Evolutionary conservation across 2,888 invertebrate species (phyloP).

Genomic region (Aphodius sticticus): DNA sequence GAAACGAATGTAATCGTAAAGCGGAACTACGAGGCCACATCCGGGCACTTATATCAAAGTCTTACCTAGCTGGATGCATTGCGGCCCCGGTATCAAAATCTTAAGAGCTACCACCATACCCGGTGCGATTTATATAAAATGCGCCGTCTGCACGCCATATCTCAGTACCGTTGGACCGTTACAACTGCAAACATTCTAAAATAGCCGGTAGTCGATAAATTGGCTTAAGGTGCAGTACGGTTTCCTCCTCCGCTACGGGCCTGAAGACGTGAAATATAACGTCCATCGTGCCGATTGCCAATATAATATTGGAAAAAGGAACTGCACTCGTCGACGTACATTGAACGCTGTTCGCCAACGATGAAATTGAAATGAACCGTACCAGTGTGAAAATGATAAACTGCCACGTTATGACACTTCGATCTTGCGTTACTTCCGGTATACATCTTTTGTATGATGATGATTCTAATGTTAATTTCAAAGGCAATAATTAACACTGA

Average conservation of each 20-base stretch:
- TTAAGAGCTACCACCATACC: neutral
- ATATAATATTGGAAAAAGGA: neutral
- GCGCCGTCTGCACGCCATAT: neutral
- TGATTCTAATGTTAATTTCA: no score
- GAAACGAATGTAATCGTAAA: no score
- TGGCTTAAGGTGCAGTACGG: neutral
- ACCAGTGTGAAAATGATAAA: neutral
- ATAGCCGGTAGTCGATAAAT: slow-evolving; percentile 4
- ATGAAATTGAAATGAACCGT: neutral
- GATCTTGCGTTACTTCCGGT: neutral
- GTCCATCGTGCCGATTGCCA: neutral
- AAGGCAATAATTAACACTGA: no score
- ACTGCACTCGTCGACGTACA: neutral
- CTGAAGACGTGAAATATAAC: neutral
- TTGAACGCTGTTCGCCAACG: neutral
- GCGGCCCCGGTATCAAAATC: neutral
- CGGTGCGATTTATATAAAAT: neutral
- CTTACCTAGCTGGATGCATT: neutral
- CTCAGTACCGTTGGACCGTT: neutral
- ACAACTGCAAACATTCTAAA: slow-evolving; percentile 4
- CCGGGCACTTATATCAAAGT: no score
- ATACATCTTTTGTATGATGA: no score
- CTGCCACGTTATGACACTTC: neutral
- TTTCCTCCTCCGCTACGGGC: neutral
- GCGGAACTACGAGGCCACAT: no score